phyloP scores from a whole-genome alignment of 1,140 invertebrate genomes.

The Achatina immaculata region DNA sequence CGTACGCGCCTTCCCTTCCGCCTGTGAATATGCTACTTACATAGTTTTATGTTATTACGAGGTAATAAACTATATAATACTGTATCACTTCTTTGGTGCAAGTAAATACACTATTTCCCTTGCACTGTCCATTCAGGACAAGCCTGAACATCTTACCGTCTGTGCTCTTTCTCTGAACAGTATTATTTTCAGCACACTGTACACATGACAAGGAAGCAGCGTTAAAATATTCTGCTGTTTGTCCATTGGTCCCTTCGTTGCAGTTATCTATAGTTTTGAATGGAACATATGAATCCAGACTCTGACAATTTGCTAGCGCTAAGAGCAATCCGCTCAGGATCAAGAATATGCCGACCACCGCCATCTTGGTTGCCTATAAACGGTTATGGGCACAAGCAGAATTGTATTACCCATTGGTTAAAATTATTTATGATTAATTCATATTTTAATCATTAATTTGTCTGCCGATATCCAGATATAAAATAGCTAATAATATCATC shows the following conservation, averaged over 20 bases:
- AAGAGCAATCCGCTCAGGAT: conserved; percentile 8
- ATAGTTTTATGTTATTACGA: too few species aligned
- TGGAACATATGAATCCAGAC: conserved; percentile 1
- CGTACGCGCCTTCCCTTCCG: too few species aligned
- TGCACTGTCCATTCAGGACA: too few species aligned
- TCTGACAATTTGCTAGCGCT: conserved; percentile 12
- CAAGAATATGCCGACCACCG: conserved; percentile 27
- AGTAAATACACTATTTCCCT: too few species aligned
- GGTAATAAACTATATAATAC: too few species aligned
- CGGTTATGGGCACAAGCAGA: neutral
- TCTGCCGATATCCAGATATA: too few species aligned
- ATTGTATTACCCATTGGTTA: neutral
- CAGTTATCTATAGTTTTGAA: conserved; percentile 22
- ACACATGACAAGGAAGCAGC: conserved; percentile 33
- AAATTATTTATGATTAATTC: neutral
- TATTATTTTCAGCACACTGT: conserved; percentile 32
- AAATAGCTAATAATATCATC: too few species aligned
- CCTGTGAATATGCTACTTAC: too few species aligned
- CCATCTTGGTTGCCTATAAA: conserved; percentile 60
- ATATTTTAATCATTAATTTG: too few species aligned
- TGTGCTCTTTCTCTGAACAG: conserved; percentile 38
- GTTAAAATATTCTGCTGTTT: conserved; percentile 39
- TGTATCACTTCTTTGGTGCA: too few species aligned
- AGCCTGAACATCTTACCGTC: conserved; percentile 41
- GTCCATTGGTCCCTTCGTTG: conserved; percentile 1